Evolutionary conservation across 2,797 vertebrate species (phyloP).

Genomic region (Neomorphus geoffroyi): DNA sequence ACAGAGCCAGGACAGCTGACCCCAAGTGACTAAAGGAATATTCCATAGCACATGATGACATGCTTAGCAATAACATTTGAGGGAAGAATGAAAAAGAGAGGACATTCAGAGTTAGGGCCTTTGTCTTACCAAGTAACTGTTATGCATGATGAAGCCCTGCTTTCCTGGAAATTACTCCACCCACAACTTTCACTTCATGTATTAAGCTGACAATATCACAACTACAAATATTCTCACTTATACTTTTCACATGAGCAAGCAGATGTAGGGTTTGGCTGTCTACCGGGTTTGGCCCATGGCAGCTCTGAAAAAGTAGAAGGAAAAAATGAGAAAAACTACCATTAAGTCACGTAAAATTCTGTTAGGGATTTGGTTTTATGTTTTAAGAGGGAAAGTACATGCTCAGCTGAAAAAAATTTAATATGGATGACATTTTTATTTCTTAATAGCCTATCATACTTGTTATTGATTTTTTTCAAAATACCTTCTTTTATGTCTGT

Average conservation of each 20-base stretch:
- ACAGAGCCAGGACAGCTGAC: neutral
- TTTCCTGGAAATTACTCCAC: neutral
- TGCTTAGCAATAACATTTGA: neutral
- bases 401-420: neutral
- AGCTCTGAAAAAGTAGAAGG: neutral
- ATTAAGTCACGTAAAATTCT: neutral
- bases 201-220: neutral
- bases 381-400: neutral
- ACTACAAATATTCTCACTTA: neutral
- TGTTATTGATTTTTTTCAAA: neutral
- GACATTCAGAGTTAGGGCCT: accelerated
- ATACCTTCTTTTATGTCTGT: neutral
- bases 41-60: neutral
- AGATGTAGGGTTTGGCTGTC: neutral
- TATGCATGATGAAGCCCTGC: neutral
- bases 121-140: neutral
- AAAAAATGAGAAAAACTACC: neutral
- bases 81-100: neutral
- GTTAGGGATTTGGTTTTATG: neutral
- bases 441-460: neutral
- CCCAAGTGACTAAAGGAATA: neutral
- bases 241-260: neutral
- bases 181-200: neutral
- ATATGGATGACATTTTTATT: neutral
- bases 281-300: neutral